These are phyloP conservation scores for Tetanocera ferruginea DNA, from an alignment of 2,888 invertebrate species.

Conservation along the genomic window DNA sequence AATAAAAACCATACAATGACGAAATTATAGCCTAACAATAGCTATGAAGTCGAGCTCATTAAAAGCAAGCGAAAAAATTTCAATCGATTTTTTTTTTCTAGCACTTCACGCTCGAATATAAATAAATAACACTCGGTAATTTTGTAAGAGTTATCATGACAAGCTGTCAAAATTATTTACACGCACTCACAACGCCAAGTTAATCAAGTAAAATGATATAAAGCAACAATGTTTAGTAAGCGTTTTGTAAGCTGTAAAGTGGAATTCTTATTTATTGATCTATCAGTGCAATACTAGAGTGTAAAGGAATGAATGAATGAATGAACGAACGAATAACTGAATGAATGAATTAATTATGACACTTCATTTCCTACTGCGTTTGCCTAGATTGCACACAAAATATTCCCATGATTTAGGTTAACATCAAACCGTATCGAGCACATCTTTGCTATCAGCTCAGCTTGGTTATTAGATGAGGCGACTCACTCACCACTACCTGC, in stretches of 20 bases:
- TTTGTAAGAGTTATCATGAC: constrained; percentile 57
- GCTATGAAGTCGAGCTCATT: not conserved
- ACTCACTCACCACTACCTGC: constrained; percentile 2
- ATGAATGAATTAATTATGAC: constrained; percentile 16
- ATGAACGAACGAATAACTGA: constrained; percentile 15
- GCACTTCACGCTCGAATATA: not conserved
- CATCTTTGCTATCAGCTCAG: not conserved
- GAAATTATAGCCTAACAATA: not conserved
- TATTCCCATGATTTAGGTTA: not conserved
- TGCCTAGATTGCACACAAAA: not conserved
- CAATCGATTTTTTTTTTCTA: not conserved
- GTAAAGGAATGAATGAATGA: not conserved
- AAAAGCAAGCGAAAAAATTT: not conserved
- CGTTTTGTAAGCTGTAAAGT: not conserved
- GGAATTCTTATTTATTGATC: not conserved
- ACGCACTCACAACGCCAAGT: constrained; percentile 25
- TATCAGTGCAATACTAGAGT: not conserved
- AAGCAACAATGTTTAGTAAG: not conserved
- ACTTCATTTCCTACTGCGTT: constrained; percentile 4
- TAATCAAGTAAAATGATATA: not conserved
- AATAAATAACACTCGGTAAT: not conserved
- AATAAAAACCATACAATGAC: not conserved
- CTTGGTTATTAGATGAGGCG: not conserved
- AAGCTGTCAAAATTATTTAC: constrained; percentile 61
- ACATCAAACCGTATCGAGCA: not conserved